A percentile compares a stretch with the other conserved stretches of the same genome.
phyloP scores from a whole-genome alignment of 2,113 vertebrate genomes.

The Taxidea taxus region DNA sequence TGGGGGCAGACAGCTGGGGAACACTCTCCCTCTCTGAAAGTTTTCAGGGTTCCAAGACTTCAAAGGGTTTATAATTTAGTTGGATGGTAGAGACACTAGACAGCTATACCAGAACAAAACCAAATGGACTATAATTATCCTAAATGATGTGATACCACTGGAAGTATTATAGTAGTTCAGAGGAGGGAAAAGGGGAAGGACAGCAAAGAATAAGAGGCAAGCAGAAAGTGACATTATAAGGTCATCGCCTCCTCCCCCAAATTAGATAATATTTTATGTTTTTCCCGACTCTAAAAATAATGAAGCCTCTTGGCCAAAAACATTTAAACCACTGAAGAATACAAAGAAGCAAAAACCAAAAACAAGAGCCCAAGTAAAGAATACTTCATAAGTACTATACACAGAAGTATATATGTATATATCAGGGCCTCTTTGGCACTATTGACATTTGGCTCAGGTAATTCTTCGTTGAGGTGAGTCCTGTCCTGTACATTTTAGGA shows the following conservation, averaged over 20 bases:
- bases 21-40: not conserved
- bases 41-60: not conserved
- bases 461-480: not conserved
- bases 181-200: not conserved
- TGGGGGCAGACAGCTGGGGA: not conserved
- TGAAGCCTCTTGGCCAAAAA: not conserved
- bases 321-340: not conserved
- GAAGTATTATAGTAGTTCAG: not conserved
- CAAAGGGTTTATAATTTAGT: not conserved
- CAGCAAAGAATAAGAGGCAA: not conserved
- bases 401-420: not conserved
- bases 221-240: not conserved
- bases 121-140: not conserved
- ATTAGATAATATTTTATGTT: not conserved
- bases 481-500: not conserved
- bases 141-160: not conserved
- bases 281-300: not conserved
- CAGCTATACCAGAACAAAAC: not conserved
- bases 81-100: not conserved
- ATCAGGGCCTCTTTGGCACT: not conserved
- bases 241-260: not conserved
- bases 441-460: not conserved
- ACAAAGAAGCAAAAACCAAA: not conserved
- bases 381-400: not conserved
- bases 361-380: not conserved